Percentiles rank a stretch among this genome's conserved stretches.
phyloP scores from a whole-genome alignment of 1,140 invertebrate genomes.

The Neodiprion pinetum region DNA sequence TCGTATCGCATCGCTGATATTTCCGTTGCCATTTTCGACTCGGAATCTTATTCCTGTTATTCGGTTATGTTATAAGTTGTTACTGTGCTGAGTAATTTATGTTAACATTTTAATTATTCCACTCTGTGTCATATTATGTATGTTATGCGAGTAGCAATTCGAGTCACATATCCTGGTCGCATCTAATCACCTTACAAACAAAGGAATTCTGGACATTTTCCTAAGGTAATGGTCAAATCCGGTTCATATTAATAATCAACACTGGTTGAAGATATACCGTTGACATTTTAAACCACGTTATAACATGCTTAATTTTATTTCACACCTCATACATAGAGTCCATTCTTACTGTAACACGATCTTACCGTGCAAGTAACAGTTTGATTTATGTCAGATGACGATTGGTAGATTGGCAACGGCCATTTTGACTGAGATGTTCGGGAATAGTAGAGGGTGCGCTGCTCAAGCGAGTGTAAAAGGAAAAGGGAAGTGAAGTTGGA shows the following conservation, averaged over 20 bases:
- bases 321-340: too few relatives aligned
- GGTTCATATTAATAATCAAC: neutral
- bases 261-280: neutral
- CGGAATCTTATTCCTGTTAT: neutral
- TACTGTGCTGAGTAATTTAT: too few relatives aligned
- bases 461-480: conserved; percentile 20
- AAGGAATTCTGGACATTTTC: neutral
- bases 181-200: neutral
- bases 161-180: too few relatives aligned
- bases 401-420: conserved; percentile 25
- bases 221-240: neutral
- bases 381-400: neutral
- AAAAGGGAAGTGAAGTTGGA: conserved; percentile 9
- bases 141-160: too few relatives aligned
- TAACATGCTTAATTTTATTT: too few relatives aligned
- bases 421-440: conserved; percentile 27
- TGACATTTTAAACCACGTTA: too few relatives aligned
- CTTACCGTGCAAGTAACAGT: neutral
- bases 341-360: too few relatives aligned
- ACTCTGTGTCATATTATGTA: too few relatives aligned
- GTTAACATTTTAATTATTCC: too few relatives aligned
- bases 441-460: conserved; percentile 23
- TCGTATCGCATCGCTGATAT: neutral
- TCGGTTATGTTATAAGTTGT: too few relatives aligned
- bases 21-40: neutral